Percentiles rank a stretch among this genome's conserved stretches.
Conservation (phyloP, 2,113 vertebrate genomes). For the Isichthys henryi region DNA sequence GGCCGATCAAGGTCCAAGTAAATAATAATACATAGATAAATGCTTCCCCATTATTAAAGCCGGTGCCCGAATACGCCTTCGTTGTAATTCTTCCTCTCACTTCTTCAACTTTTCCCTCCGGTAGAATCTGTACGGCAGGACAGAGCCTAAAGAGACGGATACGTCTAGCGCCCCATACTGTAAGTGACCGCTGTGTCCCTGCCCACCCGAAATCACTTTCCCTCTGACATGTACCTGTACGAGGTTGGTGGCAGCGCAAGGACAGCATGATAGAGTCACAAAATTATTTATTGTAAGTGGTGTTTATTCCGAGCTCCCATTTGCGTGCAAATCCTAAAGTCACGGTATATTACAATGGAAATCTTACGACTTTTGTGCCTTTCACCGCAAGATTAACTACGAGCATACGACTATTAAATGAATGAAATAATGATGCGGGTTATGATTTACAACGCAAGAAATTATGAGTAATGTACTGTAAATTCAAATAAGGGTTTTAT, state of each 20-base stretch:
- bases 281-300: conserved; percentile 52
- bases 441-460: neutral
- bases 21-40: neutral
- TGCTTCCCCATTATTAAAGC: neutral
- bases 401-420: neutral
- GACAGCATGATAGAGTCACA: conserved; percentile 45
- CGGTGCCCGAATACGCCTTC: neutral
- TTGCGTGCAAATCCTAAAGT: neutral
- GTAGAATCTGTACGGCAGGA: neutral
- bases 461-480: neutral
- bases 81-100: neutral
- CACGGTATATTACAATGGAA: neutral
- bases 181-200: neutral
- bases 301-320: conserved; percentile 35
- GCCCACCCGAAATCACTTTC: neutral
- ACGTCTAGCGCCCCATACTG: neutral
- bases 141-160: neutral
- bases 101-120: neutral
- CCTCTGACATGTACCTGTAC: conserved; percentile 21
- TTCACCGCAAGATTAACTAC: neutral
- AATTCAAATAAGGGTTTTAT: neutral
- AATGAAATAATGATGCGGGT: neutral
- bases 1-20: neutral
- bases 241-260: conserved; percentile 36
- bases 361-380: neutral